Base-by-base conservation (phyloP, 2,888 invertebrate species). In the Cosmorhoe ocellata region DNA sequence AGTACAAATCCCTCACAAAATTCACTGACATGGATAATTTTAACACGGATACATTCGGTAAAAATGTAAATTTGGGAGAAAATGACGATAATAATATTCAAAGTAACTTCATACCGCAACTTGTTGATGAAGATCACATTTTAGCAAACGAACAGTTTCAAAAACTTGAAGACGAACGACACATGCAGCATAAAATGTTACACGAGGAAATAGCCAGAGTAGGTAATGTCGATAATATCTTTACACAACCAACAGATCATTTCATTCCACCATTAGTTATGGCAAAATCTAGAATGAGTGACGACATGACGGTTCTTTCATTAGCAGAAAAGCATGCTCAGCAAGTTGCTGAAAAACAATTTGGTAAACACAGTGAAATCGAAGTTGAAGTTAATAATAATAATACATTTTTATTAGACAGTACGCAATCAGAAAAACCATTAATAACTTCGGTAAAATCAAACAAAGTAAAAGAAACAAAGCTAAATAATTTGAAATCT, bases 241-340 rank as follows among this genome's bases (percentile, higher is more conserved):
- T 88, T 61, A 89, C 84, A 6, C 90, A 89, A 62, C 84, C 90
- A 1, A 84, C 90, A 7, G 91, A 91, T 59, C 90, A 90, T 60
- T 91, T 91, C 61, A 79, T 91, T 18, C 91, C 91, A 3, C 91
- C 91, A 2, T 61, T 91, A 22, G 90, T 91, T 1, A 91, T 91
- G 87, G 91, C 91, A 18, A 91, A 90, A 60, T 84, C 91, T 40
- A 91, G 83, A 73, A 74, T 89, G 18, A 85, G 84, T 58, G 82
- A 90, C 53, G 91, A 91, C 45, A 90, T 91, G 90, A 89, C 81
- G 22, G 88, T 90, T 36, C 69, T 90, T 55, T 89, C 91, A 3
- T 67, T 90, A 65, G 74, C 90, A 78, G 84, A 88, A 79, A 83
- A 91, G 75, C 79, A 87, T 69, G 83, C 85, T 13, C 85, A 92